phyloP scores from a whole-genome alignment of 2,888 invertebrate species.

The Sphaerophoria taeniata region DNA sequence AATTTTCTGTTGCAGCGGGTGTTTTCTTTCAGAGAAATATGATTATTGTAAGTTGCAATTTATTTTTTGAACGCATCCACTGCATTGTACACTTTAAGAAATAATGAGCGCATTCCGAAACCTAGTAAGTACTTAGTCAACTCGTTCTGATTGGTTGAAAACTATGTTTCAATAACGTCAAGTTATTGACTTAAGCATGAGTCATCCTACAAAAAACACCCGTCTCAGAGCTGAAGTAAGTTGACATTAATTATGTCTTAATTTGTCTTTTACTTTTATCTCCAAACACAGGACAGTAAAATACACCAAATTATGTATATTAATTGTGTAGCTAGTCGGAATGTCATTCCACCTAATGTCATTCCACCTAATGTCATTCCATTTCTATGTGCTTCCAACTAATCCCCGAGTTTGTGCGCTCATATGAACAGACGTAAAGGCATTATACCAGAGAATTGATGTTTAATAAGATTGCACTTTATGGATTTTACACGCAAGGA shows the following conservation, averaged over 20 bases:
- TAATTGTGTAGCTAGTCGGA: slow-evolving; percentile 16
- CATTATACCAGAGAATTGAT: slow-evolving; percentile 10
- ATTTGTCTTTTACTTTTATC: slow-evolving; percentile 17
- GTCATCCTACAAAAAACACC: not conserved
- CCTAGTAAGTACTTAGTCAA: too few relatives aligned
- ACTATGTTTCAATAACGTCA: too few relatives aligned
- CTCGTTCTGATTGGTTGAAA: too few relatives aligned
- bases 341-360: slow-evolving; percentile 26
- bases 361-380: slow-evolving; percentile 27
- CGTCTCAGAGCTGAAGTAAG: not conserved
- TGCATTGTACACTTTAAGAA: too few relatives aligned
- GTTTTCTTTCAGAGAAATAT: too few relatives aligned
- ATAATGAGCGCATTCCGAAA: too few relatives aligned
- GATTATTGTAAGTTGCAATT: too few relatives aligned
- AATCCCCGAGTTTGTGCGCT: slow-evolving; percentile 39
- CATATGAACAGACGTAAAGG: not conserved
- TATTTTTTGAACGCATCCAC: too few relatives aligned
- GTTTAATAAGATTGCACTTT: slow-evolving; percentile 27
- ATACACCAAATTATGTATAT: slow-evolving; percentile 41
- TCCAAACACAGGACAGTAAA: slow-evolving; percentile 13
- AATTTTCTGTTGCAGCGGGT: too few relatives aligned
- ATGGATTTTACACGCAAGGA: slow-evolving; percentile 35
- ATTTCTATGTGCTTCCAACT: slow-evolving; percentile 7
- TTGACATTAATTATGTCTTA: slow-evolving; percentile 17
- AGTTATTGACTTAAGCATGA: not conserved